Conservation (phyloP, 2,113 vertebrate genomes). For the Symphodus melops region DNA sequence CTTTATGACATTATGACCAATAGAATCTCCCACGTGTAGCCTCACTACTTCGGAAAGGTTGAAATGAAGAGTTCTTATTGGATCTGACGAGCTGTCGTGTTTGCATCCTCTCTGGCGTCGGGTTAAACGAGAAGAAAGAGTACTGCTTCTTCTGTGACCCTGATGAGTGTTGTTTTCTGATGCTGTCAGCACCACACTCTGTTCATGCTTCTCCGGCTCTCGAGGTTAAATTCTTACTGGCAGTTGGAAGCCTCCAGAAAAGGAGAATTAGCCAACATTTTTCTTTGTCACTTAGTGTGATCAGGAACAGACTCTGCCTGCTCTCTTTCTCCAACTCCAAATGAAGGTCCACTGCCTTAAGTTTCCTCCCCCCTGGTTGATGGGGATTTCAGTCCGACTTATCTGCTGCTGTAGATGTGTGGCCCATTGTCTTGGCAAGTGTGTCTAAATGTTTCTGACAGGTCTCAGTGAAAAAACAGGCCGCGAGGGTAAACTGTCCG, state of each 20-base stretch:
- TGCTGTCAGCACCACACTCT: constrained; percentile 58
- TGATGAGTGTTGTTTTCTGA: constrained; percentile 52
- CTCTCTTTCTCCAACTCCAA: constrained; percentile 42
- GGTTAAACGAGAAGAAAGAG: constrained; percentile 59
- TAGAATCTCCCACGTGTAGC: constrained; percentile 21
- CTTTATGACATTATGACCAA: constrained; percentile 21
- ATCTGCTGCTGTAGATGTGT: constrained; percentile 68
- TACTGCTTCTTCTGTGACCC: constrained; percentile 53
- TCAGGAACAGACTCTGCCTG: constrained; percentile 59
- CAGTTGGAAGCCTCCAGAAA: constrained; percentile 61
- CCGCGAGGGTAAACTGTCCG: constrained; percentile 67
- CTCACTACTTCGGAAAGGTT: constrained; percentile 39
- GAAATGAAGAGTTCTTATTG: constrained; percentile 52
- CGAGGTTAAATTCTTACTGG: constrained; percentile 58
- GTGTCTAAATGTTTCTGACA: constrained; percentile 83
- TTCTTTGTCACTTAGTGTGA: constrained; percentile 73
- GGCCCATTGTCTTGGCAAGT: constrained; percentile 76
- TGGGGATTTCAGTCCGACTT: constrained; percentile 77
- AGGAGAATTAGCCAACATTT: constrained; percentile 67
- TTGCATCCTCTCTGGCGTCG: constrained; percentile 38
- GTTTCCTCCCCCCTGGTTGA: constrained; percentile 59
- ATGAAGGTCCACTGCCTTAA: constrained; percentile 43
- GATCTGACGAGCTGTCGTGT: constrained; percentile 46
- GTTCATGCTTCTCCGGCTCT: constrained; percentile 51
- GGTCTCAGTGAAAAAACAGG: constrained; percentile 74